Evolutionary conservation across 2,113 vertebrate species (phyloP).

Genomic region (Noturus placidus): DNA sequence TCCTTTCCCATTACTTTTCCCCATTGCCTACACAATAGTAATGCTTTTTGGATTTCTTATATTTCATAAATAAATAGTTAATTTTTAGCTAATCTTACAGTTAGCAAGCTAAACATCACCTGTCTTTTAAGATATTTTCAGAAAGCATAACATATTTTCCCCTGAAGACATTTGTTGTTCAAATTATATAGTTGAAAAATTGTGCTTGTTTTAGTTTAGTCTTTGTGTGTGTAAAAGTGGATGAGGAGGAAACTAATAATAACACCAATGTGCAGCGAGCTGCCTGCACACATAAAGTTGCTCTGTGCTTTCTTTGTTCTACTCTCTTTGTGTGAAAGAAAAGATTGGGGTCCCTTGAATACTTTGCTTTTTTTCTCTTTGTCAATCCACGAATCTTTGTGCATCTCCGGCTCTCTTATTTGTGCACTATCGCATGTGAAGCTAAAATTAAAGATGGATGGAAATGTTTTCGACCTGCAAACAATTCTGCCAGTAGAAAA

Average conservation of each 20-base stretch:
- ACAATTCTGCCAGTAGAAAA: not conserved
- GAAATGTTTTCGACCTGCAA: not conserved
- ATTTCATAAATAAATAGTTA: not conserved
- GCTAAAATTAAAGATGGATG: not conserved
- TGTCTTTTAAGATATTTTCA: not conserved
- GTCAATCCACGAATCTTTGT: not conserved
- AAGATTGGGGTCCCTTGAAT: not conserved
- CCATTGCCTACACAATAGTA: not conserved
- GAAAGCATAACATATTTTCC: not conserved
- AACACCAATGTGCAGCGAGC: not conserved
- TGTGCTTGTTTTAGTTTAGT: not conserved
- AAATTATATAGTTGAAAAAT: not conserved
- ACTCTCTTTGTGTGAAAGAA: slow-evolving; percentile 12
- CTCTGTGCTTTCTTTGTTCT: not conserved
- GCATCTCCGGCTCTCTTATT: not conserved
- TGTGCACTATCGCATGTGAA: not conserved
- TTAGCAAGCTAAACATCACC: not conserved
- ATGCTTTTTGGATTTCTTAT: not conserved
- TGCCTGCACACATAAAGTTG: not conserved
- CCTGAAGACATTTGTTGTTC: not conserved
- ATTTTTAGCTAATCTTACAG: not conserved
- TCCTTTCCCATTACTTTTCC: not conserved
- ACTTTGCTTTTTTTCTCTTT: not conserved
- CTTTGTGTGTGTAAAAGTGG: not conserved
- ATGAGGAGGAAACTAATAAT: not conserved